Percentiles rank a stretch among this genome's conserved stretches.
These are phyloP conservation scores for Sinopyrophorus schimmeli DNA, from an alignment of 2,888 invertebrate genomes.

Conservation along the genomic window DNA sequence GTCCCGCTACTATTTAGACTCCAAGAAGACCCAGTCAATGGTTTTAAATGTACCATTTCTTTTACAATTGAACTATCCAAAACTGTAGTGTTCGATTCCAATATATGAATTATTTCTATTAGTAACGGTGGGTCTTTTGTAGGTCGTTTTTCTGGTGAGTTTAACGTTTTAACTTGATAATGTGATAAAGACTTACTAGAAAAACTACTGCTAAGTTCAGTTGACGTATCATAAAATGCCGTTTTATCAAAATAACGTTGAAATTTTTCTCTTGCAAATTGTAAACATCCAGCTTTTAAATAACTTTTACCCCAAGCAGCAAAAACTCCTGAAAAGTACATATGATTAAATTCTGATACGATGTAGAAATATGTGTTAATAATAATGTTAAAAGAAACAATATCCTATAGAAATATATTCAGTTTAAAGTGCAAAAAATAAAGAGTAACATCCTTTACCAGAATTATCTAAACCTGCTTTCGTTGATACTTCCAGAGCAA, in stretches of 20 bases:
- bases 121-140: constrained; percentile 68
- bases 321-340: constrained; percentile 66
- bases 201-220: constrained; percentile 36
- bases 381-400: too few relatives aligned
- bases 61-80: constrained; percentile 58
- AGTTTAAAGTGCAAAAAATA: too few relatives aligned
- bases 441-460: too few relatives aligned
- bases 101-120: constrained; percentile 69
- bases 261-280: constrained; percentile 77
- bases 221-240: constrained; percentile 46
- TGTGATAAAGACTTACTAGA: constrained; percentile 44
- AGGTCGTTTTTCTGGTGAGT: constrained; percentile 58
- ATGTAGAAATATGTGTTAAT: too few relatives aligned
- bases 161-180: constrained; percentile 46
- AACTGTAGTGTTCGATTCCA: constrained; percentile 65
- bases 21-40: constrained; percentile 38
- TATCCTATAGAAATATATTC: too few relatives aligned
- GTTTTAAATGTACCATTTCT: constrained; percentile 51
- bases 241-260: constrained; percentile 60
- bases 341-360: not conserved
- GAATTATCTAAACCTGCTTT: constrained; percentile 80
- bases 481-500: constrained; percentile 83
- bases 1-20: constrained; percentile 43
- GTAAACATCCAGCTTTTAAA: constrained; percentile 76
- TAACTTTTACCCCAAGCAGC: constrained; percentile 88